Conservation (phyloP, 2,888 invertebrate genomes). For the Cyclophora punctaria region DNA sequence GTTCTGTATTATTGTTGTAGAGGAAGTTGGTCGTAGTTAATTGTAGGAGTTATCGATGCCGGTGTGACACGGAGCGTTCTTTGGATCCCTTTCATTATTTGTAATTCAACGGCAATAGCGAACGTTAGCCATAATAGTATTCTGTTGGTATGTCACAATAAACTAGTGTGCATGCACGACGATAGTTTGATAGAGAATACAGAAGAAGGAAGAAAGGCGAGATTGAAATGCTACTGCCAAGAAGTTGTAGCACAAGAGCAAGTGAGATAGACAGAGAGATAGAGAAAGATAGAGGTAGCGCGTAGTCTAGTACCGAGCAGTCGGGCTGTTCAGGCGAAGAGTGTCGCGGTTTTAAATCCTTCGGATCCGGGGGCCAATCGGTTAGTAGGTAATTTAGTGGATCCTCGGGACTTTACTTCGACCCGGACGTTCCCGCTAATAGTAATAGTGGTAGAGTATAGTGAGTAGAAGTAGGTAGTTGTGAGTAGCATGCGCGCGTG, state of each 20-base stretch:
- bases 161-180: conserved; percentile 76
- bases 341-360: conserved; percentile 52
- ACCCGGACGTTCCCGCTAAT: conserved; percentile 66
- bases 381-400: conserved; percentile 41
- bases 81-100: conserved; percentile 48
- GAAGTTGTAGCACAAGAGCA: conserved; percentile 67
- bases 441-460: conserved; percentile 66
- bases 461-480: conserved; percentile 71
- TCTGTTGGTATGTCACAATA: conserved; percentile 63
- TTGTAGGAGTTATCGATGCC: conserved; percentile 42
- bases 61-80: conserved; percentile 58
- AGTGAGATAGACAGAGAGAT: conserved; percentile 68
- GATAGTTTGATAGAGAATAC: conserved; percentile 68
- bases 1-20: conserved; percentile 42
- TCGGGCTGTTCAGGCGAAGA: conserved; percentile 60
- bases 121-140: conserved; percentile 65
- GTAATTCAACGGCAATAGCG: conserved; percentile 53
- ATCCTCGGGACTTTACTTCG: conserved; percentile 64
- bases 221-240: conserved; percentile 69
- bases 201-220: conserved; percentile 69
- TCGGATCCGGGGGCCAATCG: conserved; percentile 54
- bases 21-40: conserved; percentile 44
- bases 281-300: conserved; percentile 67
- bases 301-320: conserved; percentile 69
- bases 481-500: conserved; percentile 75